A percentile compares a stretch with the other conserved stretches of the same genome.
These are phyloP conservation scores for Myocastor coypus DNA, from an alignment of 2,113 vertebrate genomes.

Conservation along the genomic window DNA sequence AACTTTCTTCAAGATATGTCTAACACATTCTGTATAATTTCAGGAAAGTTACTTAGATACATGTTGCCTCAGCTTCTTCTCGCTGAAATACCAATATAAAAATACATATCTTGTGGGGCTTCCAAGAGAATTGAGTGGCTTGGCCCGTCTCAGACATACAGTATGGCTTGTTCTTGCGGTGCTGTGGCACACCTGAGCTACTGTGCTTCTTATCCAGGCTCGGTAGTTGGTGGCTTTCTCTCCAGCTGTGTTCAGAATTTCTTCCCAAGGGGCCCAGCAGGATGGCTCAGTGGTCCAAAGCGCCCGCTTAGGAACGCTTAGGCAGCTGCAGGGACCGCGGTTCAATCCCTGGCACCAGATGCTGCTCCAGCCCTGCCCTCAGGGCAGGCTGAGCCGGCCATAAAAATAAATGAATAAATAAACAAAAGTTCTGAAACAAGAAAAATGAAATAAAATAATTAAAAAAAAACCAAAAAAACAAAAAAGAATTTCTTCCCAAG, in stretches of 20 bases:
- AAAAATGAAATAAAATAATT: too few relatives aligned
- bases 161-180: neutral
- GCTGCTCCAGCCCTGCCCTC: too few relatives aligned
- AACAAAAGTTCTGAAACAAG: too few relatives aligned
- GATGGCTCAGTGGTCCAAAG: too few relatives aligned
- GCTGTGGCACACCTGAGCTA: neutral
- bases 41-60: neutral
- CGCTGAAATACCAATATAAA: neutral
- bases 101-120: neutral
- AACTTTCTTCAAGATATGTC: neutral
- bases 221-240: neutral
- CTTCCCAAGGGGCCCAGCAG: rapidly evolving
- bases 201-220: neutral
- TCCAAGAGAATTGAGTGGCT: neutral
- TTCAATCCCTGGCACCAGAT: too few relatives aligned
- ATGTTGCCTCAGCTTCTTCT: neutral
- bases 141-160: neutral
- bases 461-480: too few relatives aligned
- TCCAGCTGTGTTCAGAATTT: neutral
- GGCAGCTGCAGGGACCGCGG: too few relatives aligned
- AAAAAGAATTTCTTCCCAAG: neutral
- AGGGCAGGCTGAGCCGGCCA: too few relatives aligned
- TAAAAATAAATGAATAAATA: too few relatives aligned
- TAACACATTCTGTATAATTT: neutral
- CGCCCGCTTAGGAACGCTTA: too few relatives aligned